Evolutionary conservation across 64 coral and sea anemone genomes (phyloP).

Genomic region (Pocillopora damicornis): DNA sequence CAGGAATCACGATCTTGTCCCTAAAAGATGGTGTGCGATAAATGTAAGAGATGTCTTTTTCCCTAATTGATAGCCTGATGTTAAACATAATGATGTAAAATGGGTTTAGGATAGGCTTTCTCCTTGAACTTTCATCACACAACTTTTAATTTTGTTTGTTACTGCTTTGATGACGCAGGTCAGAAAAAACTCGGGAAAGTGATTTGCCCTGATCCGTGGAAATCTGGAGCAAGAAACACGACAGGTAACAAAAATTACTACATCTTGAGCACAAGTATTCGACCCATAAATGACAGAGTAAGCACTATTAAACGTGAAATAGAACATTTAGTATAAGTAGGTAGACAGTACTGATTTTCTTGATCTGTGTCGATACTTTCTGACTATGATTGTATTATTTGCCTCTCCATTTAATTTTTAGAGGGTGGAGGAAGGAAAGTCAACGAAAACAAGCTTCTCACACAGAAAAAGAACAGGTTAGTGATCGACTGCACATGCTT

Average conservation of each 20-base stretch:
- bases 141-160: not conserved
- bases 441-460: slow-evolving; percentile 91
- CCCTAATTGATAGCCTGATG: too few relatives aligned
- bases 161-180: slow-evolving; percentile 35
- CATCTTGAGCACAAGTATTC: too few relatives aligned
- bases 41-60: not conserved
- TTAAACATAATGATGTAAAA: too few relatives aligned
- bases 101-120: too few relatives aligned
- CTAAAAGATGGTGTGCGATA: slow-evolving; percentile 33
- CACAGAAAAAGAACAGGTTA: slow-evolving; percentile 96
- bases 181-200: slow-evolving; percentile 96
- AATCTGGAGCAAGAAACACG: slow-evolving; percentile 89
- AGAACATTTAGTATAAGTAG: too few relatives aligned
- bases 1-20: not conserved
- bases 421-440: slow-evolving; percentile 94
- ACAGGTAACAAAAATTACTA: slow-evolving; percentile 45
- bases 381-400: too few relatives aligned
- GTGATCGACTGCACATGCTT: too few relatives aligned
- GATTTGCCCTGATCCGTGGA: slow-evolving; percentile 95
- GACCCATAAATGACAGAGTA: too few relatives aligned
- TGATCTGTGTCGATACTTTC: too few relatives aligned
- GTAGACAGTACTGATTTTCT: too few relatives aligned
- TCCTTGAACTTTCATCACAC: not conserved
- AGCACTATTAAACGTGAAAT: too few relatives aligned
- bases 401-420: slow-evolving; percentile 1